Percentiles rank a stretch among this genome's conserved stretches.
Conservation (phyloP, 2,888 invertebrate genomes). For the Tiliacea citrago region DNA sequence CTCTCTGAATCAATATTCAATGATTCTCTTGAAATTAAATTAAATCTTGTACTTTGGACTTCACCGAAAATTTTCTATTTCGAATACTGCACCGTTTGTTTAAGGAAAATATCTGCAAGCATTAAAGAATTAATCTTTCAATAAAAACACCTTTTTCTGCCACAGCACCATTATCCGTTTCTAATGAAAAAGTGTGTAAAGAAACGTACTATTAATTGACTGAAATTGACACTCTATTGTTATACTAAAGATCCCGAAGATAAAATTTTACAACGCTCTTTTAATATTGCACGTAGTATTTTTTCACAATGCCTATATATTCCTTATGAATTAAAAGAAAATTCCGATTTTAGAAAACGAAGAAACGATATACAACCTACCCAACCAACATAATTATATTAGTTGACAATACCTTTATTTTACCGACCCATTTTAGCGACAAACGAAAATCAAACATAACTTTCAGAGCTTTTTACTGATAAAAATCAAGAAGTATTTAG, state of each 20-base stretch:
- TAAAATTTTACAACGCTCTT: conserved; percentile 12
- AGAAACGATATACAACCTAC: not conserved
- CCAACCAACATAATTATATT: not conserved
- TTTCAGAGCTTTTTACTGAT: not conserved
- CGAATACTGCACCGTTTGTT: not conserved
- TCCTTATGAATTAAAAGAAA: not conserved
- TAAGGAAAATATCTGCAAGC: not conserved
- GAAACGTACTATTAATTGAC: not conserved
- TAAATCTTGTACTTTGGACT: no score
- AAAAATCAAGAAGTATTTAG: not conserved
- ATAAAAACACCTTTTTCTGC: not conserved
- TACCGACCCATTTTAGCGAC: not conserved
- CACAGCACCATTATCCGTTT: not conserved
- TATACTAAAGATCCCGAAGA: conserved; percentile 7
- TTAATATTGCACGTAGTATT: conserved; percentile 3
- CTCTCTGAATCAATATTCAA: not conserved
- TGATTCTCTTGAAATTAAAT: no score
- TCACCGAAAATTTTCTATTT: not conserved
- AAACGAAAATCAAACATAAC: not conserved
- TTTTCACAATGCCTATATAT: not conserved
- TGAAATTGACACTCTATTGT: conserved; percentile 44
- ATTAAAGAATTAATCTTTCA: not conserved
- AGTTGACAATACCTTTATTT: not conserved
- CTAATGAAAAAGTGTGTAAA: conserved; percentile 1
- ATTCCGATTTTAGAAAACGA: not conserved